Base-by-base conservation (phyloP, 2,113 vertebrate genomes). In the Sorex fumeus region DNA sequence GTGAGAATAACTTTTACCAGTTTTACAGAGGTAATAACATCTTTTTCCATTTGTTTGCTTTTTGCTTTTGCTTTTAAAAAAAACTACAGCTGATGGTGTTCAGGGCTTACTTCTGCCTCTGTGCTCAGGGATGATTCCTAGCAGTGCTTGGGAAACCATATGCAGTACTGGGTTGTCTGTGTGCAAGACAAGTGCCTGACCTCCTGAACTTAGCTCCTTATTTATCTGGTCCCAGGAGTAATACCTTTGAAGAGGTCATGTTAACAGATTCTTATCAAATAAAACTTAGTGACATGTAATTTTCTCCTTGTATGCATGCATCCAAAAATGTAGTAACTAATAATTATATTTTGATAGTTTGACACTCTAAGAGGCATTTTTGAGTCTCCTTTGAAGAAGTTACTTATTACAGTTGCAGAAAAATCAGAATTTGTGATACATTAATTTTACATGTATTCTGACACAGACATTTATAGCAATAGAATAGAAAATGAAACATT, bases 321-420 rank as follows among this genome's bases (percentile, higher is more conserved):
- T 92, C n/a, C 47, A 12, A 82, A 91, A 83, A 70, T 45, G 3
- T 78, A 10, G 64, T 84, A 67, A 60, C 77, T 88, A 93, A 93
- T 92, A 50, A 82, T 70, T 85, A 50, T 34, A 28, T 81, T 76
- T 88, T 87, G 11, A 64, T 70, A 87, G 36, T 40, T 69, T 21
- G 25, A 74, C 83, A n/a, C 19, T 60, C 34, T 71, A 78, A 88
- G 70, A 71, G 74, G 40, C 76, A 80, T 84, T 82, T 84, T 53
- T 50, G 16, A 34, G 69, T 60, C 57, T 87, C 32, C 30, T 87
- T 88, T 87, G 27, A 86, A 79, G 45, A 76, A 1, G 6, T 94
- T 50, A 85, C 66, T 94, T 78, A 57, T 1, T 85, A 60, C 7
- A 76, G 18, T 88, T 83, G 83, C 9, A 78, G 62, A 88, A 4